phyloP scores from a whole-genome alignment of 64 coral and sea anemone species.

The Pocillopora verrucosa region DNA sequence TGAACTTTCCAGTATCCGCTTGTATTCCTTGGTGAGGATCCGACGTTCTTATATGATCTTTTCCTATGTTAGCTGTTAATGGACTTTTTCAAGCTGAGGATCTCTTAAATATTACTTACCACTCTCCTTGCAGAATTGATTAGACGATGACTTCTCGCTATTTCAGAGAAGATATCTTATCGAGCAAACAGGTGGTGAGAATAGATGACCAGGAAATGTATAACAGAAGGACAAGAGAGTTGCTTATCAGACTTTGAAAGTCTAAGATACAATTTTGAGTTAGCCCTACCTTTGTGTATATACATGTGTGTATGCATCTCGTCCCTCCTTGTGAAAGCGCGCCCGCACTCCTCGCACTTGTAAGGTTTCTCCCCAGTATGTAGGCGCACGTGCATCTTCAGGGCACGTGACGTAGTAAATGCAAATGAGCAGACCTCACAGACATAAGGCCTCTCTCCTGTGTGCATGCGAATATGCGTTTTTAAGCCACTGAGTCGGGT shows the following conservation, averaged over 20 bases:
- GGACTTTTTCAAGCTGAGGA: not conserved
- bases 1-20: too few species aligned
- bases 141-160: too few species aligned
- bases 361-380: constrained; percentile 97
- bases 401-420: constrained; percentile 94
- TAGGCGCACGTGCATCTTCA: constrained; percentile 95
- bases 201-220: too few species aligned
- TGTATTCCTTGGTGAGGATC: too few species aligned
- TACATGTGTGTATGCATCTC: constrained; percentile 98
- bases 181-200: too few species aligned
- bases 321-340: constrained; percentile 86
- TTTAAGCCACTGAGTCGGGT: constrained; percentile 80
- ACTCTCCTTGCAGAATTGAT: too few species aligned
- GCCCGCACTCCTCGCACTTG: constrained; percentile 88
- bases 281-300: constrained; percentile 81
- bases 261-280: not conserved
- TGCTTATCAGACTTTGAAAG: not conserved
- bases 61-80: not conserved
- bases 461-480: constrained; percentile 88
- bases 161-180: too few species aligned
- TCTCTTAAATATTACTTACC: too few species aligned
- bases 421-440: constrained; percentile 90
- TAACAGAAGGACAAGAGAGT: too few species aligned
- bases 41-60: too few species aligned
- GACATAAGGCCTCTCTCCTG: constrained; percentile 76